These are phyloP conservation scores for Tetragonula carbonaria DNA, from an alignment of 2,888 invertebrate genomes.

Conservation along the genomic window DNA sequence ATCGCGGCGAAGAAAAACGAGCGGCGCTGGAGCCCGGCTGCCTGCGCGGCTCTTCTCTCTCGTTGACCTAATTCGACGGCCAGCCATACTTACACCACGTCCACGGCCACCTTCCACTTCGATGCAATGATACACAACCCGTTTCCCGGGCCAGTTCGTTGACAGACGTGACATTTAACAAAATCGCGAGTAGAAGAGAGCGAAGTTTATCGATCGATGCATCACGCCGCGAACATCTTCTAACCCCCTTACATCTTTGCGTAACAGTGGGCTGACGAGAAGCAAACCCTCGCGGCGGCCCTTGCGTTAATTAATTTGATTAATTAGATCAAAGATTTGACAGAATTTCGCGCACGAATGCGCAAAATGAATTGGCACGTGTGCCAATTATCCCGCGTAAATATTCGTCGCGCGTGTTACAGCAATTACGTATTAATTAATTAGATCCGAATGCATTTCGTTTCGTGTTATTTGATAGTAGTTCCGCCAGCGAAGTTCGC, in stretches of 20 bases:
- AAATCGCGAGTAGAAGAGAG: background rate
- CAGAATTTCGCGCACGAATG: too few species aligned
- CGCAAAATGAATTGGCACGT: too few species aligned
- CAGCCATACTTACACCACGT: conserved; percentile 24
- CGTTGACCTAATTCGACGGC: conserved; percentile 46
- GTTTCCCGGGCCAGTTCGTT: background rate
- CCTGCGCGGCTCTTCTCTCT: conserved; percentile 16
- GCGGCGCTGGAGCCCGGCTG: conserved; percentile 7
- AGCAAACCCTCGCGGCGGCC: too few species aligned
- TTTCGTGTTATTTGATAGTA: background rate
- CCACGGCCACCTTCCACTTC: background rate
- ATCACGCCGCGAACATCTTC: background rate
- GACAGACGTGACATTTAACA: background rate
- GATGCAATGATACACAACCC: background rate
- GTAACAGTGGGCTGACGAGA: background rate
- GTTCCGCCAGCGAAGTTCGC: too few species aligned
- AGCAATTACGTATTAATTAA: background rate
- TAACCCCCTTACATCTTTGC: background rate
- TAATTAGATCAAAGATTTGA: too few species aligned
- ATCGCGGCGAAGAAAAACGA: conserved; percentile 51
- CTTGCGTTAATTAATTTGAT: too few species aligned
- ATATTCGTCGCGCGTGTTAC: background rate
- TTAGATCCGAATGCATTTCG: background rate
- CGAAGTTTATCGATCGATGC: background rate
- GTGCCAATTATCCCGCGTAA: too few species aligned